Base-by-base conservation (phyloP, 2,797 vertebrate species). In the Poliocrania exsul region DNA sequence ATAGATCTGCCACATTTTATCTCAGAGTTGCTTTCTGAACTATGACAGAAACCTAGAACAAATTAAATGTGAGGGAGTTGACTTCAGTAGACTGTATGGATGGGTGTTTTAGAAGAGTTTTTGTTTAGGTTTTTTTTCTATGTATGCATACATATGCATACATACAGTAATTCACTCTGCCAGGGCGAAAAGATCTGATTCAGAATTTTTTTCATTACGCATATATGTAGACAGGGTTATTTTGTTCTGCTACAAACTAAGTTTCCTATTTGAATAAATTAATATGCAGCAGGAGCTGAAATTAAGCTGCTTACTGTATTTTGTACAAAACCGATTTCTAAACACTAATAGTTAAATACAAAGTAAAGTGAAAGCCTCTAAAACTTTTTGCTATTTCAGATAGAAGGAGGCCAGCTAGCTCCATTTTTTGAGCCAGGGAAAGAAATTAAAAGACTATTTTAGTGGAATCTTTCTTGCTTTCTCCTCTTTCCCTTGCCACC, bases 121-220 rank as follows among this genome's bases (percentile, higher is more conserved):
- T 62, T 11, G 9, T 29, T 61, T 40, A 13, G 38, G 3, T 16
- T 50, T n/a, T 23, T 11, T 44, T 64, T 6, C 15, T 44, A 11
- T 1, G 1, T 50, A 15, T 16, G 5, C 2, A 1, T 61, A 16
- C 2, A 1, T 65, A 16, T 6, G 9, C 3, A 24, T 5, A 58
- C 6, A 31, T 11, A 4, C 4, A 81, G 13, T 44, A 57, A 38
- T 79, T 83, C 1, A 1, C 6, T 23, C 10, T 61, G 8, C 3
- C 26, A 65, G 16, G 31, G 29, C 29, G 69, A 57, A 64, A 46
- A 66, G 23, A 9, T 70, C 19, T 53, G 54, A 47, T 42, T 16
- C 16, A 42, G 40, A 42, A 17, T 69, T 50, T 12, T 84, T 81
- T 72, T 25, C 7, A 20, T 74, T 81, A 19, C 6, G 51, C 8